A percentile compares a stretch with the other conserved stretches of the same genome.
Evolutionary conservation across 2,888 invertebrate species (phyloP).

Genomic region (Acheta domesticus): DNA sequence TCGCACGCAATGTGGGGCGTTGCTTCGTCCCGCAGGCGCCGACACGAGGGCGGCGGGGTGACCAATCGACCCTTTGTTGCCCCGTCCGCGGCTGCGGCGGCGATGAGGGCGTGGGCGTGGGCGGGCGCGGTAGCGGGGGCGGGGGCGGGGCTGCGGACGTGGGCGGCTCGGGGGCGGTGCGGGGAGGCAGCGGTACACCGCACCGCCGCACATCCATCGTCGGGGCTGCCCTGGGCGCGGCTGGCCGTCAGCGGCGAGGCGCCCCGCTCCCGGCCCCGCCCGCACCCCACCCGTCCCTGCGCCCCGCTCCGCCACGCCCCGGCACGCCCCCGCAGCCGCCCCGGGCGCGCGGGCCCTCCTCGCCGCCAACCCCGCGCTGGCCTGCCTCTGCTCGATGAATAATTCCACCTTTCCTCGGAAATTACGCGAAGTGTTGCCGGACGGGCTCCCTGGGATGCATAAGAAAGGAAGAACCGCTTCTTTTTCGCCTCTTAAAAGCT

Average conservation of each 20-base stretch:
- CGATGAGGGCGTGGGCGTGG: background rate
- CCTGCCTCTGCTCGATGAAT: background rate
- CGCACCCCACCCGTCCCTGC: background rate
- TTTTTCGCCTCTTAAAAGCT: background rate
- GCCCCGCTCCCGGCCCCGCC: background rate
- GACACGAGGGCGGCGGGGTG: too few species aligned
- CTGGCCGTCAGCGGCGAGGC: background rate
- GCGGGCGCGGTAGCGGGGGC: background rate
- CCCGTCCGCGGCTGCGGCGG: background rate
- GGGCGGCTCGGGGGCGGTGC: background rate
- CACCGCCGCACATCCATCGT: constrained; percentile 5
- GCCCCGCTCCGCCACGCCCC: background rate
- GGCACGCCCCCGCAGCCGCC: background rate
- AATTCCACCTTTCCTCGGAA: constrained; percentile 11
- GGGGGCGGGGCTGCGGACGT: background rate
- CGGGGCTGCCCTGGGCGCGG: background rate
- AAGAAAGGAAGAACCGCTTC: background rate
- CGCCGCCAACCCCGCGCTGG: background rate
- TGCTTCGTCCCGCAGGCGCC: too few species aligned
- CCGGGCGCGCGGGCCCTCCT: background rate
- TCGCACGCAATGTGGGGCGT: too few species aligned
- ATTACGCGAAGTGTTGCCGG: constrained; percentile 8
- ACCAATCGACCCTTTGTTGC: too few species aligned
- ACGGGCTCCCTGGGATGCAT: background rate
- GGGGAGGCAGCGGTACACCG: background rate